These are phyloP conservation scores for Selene dorsalis DNA, from an alignment of 2,797 vertebrate genomes.

Conservation along the genomic window DNA sequence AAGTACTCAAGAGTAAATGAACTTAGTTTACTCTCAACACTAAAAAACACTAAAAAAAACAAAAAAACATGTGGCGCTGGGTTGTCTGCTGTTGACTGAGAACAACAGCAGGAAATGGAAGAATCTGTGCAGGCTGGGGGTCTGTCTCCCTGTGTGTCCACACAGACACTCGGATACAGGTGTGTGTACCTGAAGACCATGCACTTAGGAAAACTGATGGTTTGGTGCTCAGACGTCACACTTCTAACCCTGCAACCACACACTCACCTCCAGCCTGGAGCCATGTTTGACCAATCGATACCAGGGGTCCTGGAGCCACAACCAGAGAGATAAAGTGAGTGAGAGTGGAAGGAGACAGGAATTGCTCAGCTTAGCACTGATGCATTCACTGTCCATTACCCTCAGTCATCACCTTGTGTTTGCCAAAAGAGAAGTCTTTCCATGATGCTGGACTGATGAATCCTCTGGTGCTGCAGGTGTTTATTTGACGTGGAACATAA, in stretches of 20 bases:
- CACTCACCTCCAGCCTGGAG: constrained; percentile 26
- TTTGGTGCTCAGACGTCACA: constrained; percentile 16
- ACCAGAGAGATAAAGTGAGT: constrained; percentile 33
- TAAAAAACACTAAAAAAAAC: not conserved
- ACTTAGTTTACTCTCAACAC: not conserved
- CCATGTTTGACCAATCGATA: constrained; percentile 64
- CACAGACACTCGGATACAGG: constrained; percentile 16
- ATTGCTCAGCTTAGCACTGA: constrained; percentile 59
- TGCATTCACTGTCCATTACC: constrained; percentile 67
- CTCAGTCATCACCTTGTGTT: constrained; percentile 49
- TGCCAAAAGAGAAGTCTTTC: constrained; percentile 35
- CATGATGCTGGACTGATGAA: constrained; percentile 9
- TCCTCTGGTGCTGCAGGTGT: constrained; percentile 15
- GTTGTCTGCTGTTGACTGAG: not conserved
- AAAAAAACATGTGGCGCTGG: not conserved
- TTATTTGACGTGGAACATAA: constrained; percentile 35
- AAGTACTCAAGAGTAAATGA: not conserved
- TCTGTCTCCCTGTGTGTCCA: not conserved
- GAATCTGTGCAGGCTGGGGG: not conserved
- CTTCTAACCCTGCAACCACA: not conserved
- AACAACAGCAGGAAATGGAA: constrained; percentile 32
- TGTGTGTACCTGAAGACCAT: constrained; percentile 22
- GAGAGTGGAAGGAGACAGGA: constrained; percentile 61
- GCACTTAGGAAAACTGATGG: constrained; percentile 30
- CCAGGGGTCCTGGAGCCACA: constrained; percentile 39